Evolutionary conservation across 2,888 invertebrate genomes (phyloP).

Genomic region (Disparrhopalites patrizii): DNA sequence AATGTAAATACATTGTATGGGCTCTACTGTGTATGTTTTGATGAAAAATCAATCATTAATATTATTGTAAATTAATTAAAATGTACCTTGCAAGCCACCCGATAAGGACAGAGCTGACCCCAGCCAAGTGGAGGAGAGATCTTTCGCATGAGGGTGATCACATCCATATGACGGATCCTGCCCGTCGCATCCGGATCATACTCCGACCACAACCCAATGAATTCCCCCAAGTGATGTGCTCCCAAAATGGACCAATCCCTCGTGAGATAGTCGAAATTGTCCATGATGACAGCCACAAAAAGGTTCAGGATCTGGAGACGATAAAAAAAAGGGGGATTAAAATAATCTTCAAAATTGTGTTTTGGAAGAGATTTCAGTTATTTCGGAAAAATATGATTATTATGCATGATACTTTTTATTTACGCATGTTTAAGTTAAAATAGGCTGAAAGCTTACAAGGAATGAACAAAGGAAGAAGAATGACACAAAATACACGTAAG

Average conservation of each 20-base stretch:
- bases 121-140: slow-evolving; percentile 62
- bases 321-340: background rate
- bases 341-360: background rate
- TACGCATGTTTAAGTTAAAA: background rate
- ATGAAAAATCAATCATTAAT: no score
- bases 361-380: background rate
- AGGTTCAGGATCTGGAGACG: slow-evolving; percentile 58
- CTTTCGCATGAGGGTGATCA: slow-evolving; percentile 60
- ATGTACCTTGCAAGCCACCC: slow-evolving; percentile 63
- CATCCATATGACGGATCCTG: slow-evolving; percentile 61
- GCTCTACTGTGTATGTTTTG: no score
- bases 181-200: slow-evolving; percentile 64
- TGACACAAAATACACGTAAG: slow-evolving; percentile 61
- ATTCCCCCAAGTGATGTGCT: slow-evolving; percentile 62
- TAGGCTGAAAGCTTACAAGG: slow-evolving; percentile 53
- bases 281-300: slow-evolving; percentile 63
- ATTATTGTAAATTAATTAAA: no score
- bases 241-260: slow-evolving; percentile 63
- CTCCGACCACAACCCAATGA: slow-evolving; percentile 62
- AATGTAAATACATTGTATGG: no score
- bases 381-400: background rate
- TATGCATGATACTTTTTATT: background rate
- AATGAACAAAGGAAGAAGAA: slow-evolving; percentile 63
- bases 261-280: slow-evolving; percentile 62
- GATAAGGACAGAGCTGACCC: slow-evolving; percentile 61